phyloP scores from a whole-genome alignment of 2,888 invertebrate genomes.

The Pristionchus entomophagus region DNA sequence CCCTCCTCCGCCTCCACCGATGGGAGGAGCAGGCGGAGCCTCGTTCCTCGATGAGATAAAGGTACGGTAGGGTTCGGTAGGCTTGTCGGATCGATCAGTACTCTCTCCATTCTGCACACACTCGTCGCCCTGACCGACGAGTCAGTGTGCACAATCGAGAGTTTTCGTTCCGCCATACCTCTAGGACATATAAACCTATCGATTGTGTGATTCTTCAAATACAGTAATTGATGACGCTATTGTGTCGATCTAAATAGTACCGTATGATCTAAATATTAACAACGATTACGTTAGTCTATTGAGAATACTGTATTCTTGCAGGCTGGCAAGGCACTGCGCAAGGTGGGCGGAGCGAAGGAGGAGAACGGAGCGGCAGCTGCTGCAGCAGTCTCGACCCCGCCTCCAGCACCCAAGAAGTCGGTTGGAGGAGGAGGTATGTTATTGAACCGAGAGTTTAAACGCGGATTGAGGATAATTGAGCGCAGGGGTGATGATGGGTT shows the following conservation, averaged over 20 bases:
- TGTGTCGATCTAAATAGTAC: no score
- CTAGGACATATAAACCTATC: no score
- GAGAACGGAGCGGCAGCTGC: neutral
- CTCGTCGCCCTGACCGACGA: no score
- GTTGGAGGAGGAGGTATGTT: constrained; percentile 25
- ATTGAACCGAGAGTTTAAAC: no score
- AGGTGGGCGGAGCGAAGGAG: neutral
- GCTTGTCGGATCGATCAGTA: neutral
- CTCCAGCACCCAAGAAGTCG: neutral
- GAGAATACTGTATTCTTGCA: constrained; percentile 41
- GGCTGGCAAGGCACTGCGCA: constrained; percentile 24
- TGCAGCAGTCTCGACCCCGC: constrained; percentile 48
- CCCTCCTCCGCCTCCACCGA: neutral
- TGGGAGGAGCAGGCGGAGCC: neutral
- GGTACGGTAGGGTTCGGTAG: constrained; percentile 4
- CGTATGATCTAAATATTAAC: constrained; percentile 46
- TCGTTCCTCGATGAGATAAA: constrained; percentile 28
- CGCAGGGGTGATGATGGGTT: neutral
- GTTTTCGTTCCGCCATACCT: no score
- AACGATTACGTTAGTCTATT: constrained; percentile 41
- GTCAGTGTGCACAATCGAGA: no score
- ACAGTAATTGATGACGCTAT: constrained; percentile 33
- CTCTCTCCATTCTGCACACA: no score
- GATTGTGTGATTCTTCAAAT: neutral
- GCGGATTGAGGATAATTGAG: neutral